Conservation (phyloP, 2,113 vertebrate genomes). For the Athene cunicularia region DNA sequence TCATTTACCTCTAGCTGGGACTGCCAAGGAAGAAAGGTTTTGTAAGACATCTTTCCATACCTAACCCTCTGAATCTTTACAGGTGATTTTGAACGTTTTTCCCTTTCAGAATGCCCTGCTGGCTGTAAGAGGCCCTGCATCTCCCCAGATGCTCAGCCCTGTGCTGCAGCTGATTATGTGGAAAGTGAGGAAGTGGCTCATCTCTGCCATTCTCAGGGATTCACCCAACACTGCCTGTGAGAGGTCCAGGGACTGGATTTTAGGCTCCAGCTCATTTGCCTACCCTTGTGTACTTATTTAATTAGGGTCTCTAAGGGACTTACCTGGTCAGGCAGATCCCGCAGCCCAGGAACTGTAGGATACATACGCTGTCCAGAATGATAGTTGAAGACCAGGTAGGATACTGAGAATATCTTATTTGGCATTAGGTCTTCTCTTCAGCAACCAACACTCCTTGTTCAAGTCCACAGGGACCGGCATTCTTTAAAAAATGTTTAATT, state of each 20-base stretch:
- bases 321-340: neutral
- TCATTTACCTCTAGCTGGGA: neutral
- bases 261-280: neutral
- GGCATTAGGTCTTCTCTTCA: neutral
- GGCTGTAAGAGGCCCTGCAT: no score
- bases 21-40: neutral
- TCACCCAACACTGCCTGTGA: neutral
- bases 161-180: neutral
- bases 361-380: neutral
- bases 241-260: neutral
- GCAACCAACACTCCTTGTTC: neutral
- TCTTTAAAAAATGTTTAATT: neutral
- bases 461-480: neutral
- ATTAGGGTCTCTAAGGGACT: neutral
- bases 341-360: neutral
- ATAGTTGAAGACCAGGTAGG: neutral
- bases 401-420: neutral
- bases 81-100: neutral
- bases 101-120: neutral
- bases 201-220: neutral
- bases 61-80: neutral
- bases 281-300: neutral
- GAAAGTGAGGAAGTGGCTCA: neutral
- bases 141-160: neutral
- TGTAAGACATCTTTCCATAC: neutral